A percentile compares a stretch with the other conserved stretches of the same genome.
phyloP scores from a whole-genome alignment of 2,113 vertebrate species.

The Nibea albiflora region DNA sequence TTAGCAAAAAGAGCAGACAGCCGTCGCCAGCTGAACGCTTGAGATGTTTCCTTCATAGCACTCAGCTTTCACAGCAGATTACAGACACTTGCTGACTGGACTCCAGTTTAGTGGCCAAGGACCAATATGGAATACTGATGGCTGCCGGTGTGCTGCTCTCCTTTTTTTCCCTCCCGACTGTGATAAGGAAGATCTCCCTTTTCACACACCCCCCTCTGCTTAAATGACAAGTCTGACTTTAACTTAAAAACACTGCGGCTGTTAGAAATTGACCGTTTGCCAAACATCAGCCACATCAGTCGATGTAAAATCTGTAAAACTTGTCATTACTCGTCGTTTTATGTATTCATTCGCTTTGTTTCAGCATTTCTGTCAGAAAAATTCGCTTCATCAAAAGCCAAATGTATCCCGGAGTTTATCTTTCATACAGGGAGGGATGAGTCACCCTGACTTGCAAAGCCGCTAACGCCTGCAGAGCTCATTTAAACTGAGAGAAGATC shows the following conservation, averaged over 20 bases:
- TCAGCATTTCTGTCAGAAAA: background rate
- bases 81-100: conserved; percentile 61
- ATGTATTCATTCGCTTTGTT: background rate
- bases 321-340: background rate
- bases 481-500: background rate
- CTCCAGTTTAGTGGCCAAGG: conserved; percentile 58
- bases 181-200: background rate
- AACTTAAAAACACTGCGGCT: background rate
- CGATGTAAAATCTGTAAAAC: background rate
- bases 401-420: background rate
- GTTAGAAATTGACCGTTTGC: background rate
- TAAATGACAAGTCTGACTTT: background rate
- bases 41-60: conserved; percentile 70
- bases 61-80: conserved; percentile 74
- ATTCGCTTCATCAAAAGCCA: conserved; percentile 8
- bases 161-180: background rate
- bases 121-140: conserved; percentile 62
- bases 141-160: background rate
- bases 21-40: conserved; percentile 64
- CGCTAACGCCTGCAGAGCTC: conserved; percentile 1
- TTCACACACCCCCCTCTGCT: background rate
- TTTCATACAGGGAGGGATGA: conserved; percentile 14
- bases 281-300: background rate
- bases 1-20: conserved; percentile 68
- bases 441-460: conserved; percentile 25